Base-by-base conservation (phyloP, 2,113 vertebrate species). In the Dromiciops gliroides region DNA sequence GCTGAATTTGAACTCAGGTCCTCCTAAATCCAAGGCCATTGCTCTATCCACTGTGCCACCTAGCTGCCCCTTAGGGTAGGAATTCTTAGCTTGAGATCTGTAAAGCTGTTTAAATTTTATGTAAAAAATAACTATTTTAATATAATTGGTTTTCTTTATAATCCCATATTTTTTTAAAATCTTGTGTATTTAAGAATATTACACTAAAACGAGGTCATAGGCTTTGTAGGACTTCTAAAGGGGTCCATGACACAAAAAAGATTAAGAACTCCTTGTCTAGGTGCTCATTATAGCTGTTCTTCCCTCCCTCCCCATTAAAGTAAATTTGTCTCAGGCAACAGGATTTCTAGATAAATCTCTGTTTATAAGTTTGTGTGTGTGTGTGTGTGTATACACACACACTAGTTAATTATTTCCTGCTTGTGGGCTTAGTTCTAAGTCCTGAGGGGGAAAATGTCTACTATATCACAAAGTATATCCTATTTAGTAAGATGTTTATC, bases 391-490 rank as follows among this genome's bases (percentile, higher is more conserved):
- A 19, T n/a, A n/a, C 60, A 67, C 16, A 75, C 11, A 83, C n/a
- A 3, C 22, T 44, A 83, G 16, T 44, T 75, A n/a, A 37, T 75
- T n/a, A 75, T 19, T 44, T 83, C 67, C 67, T 83, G 67, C n/a
- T 23, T 44, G 16, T 44, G 67, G 37, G 67, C 37, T 22, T 16
- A 75, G 37, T 75, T 60, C 53, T 90, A 7, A 44, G 50, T n/a
- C 89, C 28, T 16, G 91, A 93, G 90, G 90, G 93, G 93, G 5
- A 10, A 49, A 52, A 14, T 19, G 47, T 90, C 53, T 26, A 50
- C 92, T 31, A 44, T 44, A 8, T 60, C 95, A 95, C 8, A 53
- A 83, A 96, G 49, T 88, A 75, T 89, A 12, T 7, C n/a, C 51
- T 44, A 44, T 83, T 83, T 60, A 7, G 89, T 6, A 50, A 26